A percentile compares a stretch with the other conserved stretches of the same genome.
Evolutionary conservation across 2,888 invertebrate species (phyloP).

Genomic region (Malthinus seriepunctatus): DNA sequence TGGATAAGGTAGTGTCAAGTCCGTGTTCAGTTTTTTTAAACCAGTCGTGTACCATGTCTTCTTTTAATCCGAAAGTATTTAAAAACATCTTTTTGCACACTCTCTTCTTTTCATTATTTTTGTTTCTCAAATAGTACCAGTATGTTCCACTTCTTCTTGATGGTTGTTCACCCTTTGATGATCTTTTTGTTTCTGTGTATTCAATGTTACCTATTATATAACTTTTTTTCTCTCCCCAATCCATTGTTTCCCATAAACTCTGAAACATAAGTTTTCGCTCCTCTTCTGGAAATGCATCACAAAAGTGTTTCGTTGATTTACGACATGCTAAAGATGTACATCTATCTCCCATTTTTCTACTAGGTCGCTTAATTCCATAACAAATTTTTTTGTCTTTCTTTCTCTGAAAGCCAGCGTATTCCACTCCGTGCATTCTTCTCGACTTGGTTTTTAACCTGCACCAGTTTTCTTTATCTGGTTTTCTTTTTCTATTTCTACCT

Average conservation of each 20-base stretch:
- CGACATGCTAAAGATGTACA: conserved; percentile 2
- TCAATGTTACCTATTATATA: neutral
- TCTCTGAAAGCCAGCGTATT: no score
- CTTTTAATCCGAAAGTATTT: conserved; percentile 3
- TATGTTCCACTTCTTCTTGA: conserved; percentile 7
- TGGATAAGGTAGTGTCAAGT: neutral
- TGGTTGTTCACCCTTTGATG: neutral
- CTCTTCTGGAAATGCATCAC: neutral
- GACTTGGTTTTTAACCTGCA: no score
- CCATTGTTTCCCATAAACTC: conserved; percentile 1
- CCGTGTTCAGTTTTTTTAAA: conserved; percentile 6
- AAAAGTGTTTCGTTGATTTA: conserved; percentile 6
- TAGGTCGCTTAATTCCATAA: no score
- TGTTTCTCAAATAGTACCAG: conserved; percentile 4
- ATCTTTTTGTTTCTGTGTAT: neutral
- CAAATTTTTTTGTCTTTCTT: no score
- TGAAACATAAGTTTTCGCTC: neutral
- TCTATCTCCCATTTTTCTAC: neutral
- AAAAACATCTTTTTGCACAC: conserved; percentile 13
- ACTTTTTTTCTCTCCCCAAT: conserved; percentile 6
- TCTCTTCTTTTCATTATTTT: conserved; percentile 2
- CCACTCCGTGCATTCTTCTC: no score
- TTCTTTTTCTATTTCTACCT: neutral
- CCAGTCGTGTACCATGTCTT: conserved; percentile 10
- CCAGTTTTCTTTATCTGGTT: no score